Evolutionary conservation across 2,113 vertebrate genomes (phyloP).

Genomic region (Ctenomys sociabilis): DNA sequence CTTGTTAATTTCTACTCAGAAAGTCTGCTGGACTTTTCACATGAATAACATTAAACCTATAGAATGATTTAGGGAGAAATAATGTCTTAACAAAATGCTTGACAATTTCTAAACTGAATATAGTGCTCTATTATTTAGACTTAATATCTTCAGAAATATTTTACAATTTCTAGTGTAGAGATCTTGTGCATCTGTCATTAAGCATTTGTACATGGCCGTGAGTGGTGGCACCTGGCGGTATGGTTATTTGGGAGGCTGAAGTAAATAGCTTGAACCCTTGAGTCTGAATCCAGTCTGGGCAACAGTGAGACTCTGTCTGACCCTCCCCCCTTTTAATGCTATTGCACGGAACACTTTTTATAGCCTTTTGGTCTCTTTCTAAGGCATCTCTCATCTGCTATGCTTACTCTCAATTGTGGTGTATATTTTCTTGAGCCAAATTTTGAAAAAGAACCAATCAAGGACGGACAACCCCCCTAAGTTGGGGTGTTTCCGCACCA

Average conservation of each 20-base stretch:
- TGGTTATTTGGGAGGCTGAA: neutral
- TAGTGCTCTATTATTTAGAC: neutral
- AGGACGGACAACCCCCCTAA: neutral
- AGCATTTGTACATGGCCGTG: neutral
- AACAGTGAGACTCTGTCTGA: neutral
- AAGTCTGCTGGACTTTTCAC: neutral
- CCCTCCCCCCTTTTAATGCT: too few relatives aligned
- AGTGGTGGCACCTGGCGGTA: neutral
- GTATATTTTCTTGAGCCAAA: neutral
- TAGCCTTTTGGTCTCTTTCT: neutral
- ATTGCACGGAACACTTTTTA: neutral
- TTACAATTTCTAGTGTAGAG: neutral
- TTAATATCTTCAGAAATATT: neutral
- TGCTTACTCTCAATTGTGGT: neutral
- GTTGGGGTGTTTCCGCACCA: neutral
- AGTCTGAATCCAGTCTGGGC: neutral
- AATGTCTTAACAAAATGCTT: neutral
- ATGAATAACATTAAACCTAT: neutral
- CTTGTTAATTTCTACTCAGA: neutral
- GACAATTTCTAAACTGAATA: neutral
- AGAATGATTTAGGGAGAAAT: neutral
- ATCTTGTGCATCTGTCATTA: neutral
- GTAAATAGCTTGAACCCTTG: neutral
- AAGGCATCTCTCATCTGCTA: neutral
- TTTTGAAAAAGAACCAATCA: constrained; percentile 28